Evolutionary conservation across 2,888 invertebrate species (phyloP), one percentile per base, ranked within the genome.

Genomic region (Parnassius mnemosyne): DNA sequence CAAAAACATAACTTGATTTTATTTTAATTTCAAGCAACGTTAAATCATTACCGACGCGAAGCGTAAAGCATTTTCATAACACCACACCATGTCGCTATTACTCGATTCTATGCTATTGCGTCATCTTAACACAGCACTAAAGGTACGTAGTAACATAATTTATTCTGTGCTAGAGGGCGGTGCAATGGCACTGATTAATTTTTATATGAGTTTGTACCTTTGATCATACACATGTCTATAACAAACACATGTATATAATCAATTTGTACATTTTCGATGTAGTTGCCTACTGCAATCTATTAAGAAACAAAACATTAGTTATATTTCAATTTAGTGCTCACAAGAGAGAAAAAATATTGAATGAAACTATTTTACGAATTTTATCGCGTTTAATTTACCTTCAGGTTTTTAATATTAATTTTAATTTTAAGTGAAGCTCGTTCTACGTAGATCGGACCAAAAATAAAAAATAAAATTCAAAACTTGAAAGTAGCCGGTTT

Each of bases 101-200:
- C 16, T 16, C 1, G 16, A 16, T 16, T 16, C 16, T 16, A 1
- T 16, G 13, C 11, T n/a, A 41, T 61, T 61, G 47, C 57, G 57
- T 47, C 53, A 57, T 10, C 2, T 9, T 7, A 47, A 47, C 5
- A 20, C 47, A 64, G 53, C 25, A 3, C 3, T 25, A 25, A 0
- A 25, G 25, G 25, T 25, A 25, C 25, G 25, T 25, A 25, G 7
- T 25, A 25, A 3, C 3, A 25, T 25, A 5, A 25, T 25, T 25
- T 25, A 25, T 5, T 25, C 25, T 25, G 7, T 25, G 25, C 25
- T 56, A 34, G 46, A 56, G 20, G 54, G 57, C 43, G 53, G 57
- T 53, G 43, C 50, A 53, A 57, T 41, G n/a, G 50, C 25, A 11
- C 42, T 61, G 53, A 65, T 65, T 65, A 64, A 65, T 64, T 63